Evolutionary conservation across 2,113 vertebrate species (phyloP).

Genomic region (Platysteira castanea): DNA sequence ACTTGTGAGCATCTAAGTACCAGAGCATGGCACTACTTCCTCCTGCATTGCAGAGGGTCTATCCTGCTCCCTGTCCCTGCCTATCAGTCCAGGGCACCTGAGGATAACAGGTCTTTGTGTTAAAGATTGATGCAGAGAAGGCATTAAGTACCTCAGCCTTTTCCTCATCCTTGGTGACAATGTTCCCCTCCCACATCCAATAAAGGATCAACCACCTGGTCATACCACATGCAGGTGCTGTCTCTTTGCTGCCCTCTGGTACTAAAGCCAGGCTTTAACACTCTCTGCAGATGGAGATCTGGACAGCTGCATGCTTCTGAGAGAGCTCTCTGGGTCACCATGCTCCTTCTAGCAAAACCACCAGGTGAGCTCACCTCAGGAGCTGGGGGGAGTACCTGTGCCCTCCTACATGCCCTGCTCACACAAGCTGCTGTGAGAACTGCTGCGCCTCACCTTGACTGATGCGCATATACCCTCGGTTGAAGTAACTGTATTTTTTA

Average conservation of each 20-base stretch:
- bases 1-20: not conserved
- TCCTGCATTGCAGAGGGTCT: not conserved
- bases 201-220: not conserved
- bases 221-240: not conserved
- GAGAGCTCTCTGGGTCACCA: not conserved
- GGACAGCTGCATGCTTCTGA: not conserved
- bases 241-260: not conserved
- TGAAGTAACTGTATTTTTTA: not conserved
- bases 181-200: not conserved
- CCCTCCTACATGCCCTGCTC: not conserved
- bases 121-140: not conserved
- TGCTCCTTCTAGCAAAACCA: not conserved
- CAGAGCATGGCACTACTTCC: not conserved
- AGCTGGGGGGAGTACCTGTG: not conserved
- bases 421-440: not conserved
- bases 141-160: not conserved
- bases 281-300: not conserved
- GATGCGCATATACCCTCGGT: accelerated
- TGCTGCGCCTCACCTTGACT: not conserved
- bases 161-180: not conserved
- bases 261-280: not conserved
- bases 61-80: not conserved
- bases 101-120: not conserved
- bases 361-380: not conserved
- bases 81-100: not conserved